A percentile compares a stretch with the other conserved stretches of the same genome.
Conservation (phyloP, 53 echinoderm and acorn worm species). For the Patiria pectinifera region DNA sequence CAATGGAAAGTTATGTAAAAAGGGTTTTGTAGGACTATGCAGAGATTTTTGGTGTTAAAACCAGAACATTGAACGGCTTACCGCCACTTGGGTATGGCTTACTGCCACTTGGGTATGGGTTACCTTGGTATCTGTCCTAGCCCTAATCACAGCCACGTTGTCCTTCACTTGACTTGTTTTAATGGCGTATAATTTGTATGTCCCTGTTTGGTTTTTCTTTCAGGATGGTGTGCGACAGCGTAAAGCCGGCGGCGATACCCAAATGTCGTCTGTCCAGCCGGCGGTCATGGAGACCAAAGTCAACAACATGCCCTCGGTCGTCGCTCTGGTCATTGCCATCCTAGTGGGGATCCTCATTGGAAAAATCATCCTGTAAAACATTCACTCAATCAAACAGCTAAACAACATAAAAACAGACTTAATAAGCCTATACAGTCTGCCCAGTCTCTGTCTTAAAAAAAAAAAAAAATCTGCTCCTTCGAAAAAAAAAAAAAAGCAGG, state of each 20-base stretch:
- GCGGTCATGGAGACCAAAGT: slow-evolving; percentile 69
- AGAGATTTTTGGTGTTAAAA: too few relatives aligned
- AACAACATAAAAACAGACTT: neutral
- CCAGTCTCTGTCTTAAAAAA: neutral
- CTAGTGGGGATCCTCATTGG: slow-evolving; percentile 64
- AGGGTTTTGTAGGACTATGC: too few relatives aligned
- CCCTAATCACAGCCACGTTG: too few relatives aligned
- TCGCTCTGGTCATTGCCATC: slow-evolving; percentile 64
- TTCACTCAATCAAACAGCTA: neutral
- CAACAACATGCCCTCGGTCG: slow-evolving; percentile 61
- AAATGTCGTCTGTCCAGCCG: slow-evolving; percentile 62
- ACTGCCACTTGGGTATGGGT: too few relatives aligned
- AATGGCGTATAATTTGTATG: neutral
- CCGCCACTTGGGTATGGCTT: too few relatives aligned
- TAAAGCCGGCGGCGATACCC: slow-evolving; percentile 58
- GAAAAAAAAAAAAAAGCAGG: neutral
- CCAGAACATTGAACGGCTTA: too few relatives aligned
- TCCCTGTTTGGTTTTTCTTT: neutral
- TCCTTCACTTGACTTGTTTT: too few relatives aligned
- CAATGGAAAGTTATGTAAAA: too few relatives aligned
- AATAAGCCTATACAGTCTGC: neutral
- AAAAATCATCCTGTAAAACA: slow-evolving; percentile 54
- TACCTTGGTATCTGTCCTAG: too few relatives aligned
- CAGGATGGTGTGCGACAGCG: slow-evolving; percentile 74
- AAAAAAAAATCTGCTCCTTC: neutral